Evolutionary conservation across 1,140 invertebrate species (phyloP).

Genomic region (Platyura marginata): DNA sequence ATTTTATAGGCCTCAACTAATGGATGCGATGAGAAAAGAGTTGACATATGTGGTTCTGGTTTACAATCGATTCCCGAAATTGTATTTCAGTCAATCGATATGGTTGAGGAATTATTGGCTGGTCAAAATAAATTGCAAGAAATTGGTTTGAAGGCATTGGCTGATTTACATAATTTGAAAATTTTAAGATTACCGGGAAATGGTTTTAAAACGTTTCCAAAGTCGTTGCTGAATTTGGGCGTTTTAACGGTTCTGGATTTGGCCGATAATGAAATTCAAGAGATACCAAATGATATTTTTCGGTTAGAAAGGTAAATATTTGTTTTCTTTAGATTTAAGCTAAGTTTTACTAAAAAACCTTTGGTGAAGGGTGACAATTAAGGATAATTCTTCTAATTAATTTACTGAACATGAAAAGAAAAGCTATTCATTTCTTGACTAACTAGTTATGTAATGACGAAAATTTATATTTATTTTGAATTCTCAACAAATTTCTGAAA

Average conservation of each 20-base stretch:
- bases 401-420: too few relatives aligned
- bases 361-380: too few relatives aligned
- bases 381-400: too few relatives aligned
- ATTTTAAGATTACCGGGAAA: conserved; percentile 37
- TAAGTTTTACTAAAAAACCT: too few relatives aligned
- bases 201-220: conserved; percentile 33
- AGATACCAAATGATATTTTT: conserved; percentile 38
- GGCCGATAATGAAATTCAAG: conserved; percentile 44
- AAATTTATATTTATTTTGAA: too few relatives aligned
- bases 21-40: conserved; percentile 19
- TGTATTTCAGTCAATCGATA: conserved; percentile 13
- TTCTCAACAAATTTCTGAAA: too few relatives aligned
- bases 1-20: conserved; percentile 27
- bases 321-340: too few relatives aligned
- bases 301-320: conserved; percentile 44
- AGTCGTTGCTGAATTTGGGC: conserved; percentile 33
- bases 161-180: conserved; percentile 30
- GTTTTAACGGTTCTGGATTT: conserved; percentile 42
- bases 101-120: conserved; percentile 32
- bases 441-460: too few relatives aligned
- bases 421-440: too few relatives aligned
- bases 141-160: conserved; percentile 15
- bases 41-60: conserved; percentile 26
- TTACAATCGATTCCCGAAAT: conserved; percentile 21
- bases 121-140: conserved; percentile 30